Base-by-base conservation (phyloP, 1,140 invertebrate species). In the Mesaphorura yosii region DNA sequence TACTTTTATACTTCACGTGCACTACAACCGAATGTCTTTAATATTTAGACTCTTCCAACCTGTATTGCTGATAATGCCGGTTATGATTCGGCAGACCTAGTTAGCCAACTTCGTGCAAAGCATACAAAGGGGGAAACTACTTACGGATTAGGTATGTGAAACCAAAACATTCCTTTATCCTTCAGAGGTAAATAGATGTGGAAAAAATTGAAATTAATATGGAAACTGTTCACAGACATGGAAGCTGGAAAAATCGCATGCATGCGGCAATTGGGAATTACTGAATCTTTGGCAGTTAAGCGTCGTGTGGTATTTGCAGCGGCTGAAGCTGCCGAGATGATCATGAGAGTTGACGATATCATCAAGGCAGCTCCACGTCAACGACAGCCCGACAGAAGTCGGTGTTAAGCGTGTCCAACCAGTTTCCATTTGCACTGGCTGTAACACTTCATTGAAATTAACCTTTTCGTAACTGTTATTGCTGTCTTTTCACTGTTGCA, bases 21-120 rank as follows among this genome's bases (percentile, higher is more conserved):
- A 19, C 19, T 42, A 34, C 31, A 10, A 34, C 10, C n/a, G 10
- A n/a, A 31, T 49, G 25, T 44, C 0, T 34, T 41, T 31, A 15
- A 25, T 44, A n/a, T 46, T 27, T 76, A 83, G 47, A 78, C 90
- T 65, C 72, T 99, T 44, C 96, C 96, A 3, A 92, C 86, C 25
- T 86, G 87, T 44, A 96, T 99, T 63, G 92, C 92, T 25, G 96
- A 99, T 69, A 99, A 99, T 74, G 96, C 88, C 59, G 95, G 96
- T 49, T 96, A 90, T 68, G 96, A 99, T 75, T 96, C 92, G 44
- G 87, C 93, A 10, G 88, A 97, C 63, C 73, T 99, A 25, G 75
- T 98, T 29, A 84, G 88, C 17, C 80, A 94, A 66, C 75, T 99
- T 20, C 73, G 91, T 61, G 92, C 95, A 22, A 76, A 80, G 17